Evolutionary conservation across 2,797 vertebrate genomes (phyloP), one percentile per base, ranked within the genome.

Genomic region (Peromyscus attwateri): DNA sequence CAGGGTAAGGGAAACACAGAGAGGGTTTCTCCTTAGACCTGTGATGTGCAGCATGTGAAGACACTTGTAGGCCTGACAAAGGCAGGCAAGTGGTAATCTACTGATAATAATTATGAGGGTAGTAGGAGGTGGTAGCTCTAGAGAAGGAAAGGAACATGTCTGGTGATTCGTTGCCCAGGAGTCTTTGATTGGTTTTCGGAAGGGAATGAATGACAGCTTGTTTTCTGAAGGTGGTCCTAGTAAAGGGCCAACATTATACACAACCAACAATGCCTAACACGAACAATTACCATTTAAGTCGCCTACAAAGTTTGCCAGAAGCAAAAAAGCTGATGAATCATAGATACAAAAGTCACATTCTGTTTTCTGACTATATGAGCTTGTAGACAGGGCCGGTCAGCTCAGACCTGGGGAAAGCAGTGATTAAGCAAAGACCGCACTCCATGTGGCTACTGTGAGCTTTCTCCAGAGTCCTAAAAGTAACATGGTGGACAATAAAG

Each of bases 1-100:
- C 21, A 25, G 17, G n/a, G 0, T 14, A 37, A 25, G 34, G 21
- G 5, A 6, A 4, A 1, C 14, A 17, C 0, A 8, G 19, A 25
- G 4, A 10, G 7, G 4, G 1, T 27, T 8, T 80, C 6, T 3
- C 2, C n/a, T 64, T 14, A 89, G 12, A 55, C 31, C 0, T 34
- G 3, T 0, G 34, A n/a, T 29, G 0, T n/a, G 31, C 29, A 17
- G 49, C 29, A 16, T 37, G 23, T 57, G 70, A 16, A 46, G 14
- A 88, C 0, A 31, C 3, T 7, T 17, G 4, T 5, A 81, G 46
- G 27, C 71, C 87, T 71, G 37, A 85, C 80, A 52, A 80, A 43
- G 57, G 0, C 43, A 19, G 46, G 14, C 64, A 46, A 29, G 60
- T 43, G 5, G 23, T 29, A 34, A 34, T 29, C 46, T 34, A 31